Evolutionary conservation across 2,797 vertebrate genomes (phyloP).

Genomic region (Odontamblyopus lacepedii): DNA sequence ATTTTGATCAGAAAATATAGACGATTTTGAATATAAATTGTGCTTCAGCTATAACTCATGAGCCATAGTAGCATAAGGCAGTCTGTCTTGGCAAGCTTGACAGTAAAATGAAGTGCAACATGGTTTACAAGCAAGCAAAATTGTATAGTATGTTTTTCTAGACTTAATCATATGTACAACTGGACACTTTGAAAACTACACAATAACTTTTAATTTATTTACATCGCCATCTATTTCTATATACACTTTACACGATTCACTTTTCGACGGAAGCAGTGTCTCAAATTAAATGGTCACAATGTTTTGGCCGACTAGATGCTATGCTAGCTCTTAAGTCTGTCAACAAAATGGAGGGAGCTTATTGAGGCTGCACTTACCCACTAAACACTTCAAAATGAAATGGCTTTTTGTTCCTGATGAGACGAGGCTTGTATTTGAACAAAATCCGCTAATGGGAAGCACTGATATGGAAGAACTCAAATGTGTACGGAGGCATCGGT

Average conservation of each 20-base stretch:
- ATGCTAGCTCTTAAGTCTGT: not conserved
- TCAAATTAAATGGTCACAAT: not conserved
- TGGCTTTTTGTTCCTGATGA: slow-evolving; percentile 16
- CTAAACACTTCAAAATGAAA: slow-evolving; percentile 8
- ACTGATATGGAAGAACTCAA: slow-evolving; percentile 40
- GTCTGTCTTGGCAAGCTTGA: not conserved
- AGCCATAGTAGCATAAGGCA: slow-evolving; percentile 14
- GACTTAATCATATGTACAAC: slow-evolving; percentile 1
- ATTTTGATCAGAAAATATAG: not conserved
- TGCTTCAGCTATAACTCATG: slow-evolving; percentile 28
- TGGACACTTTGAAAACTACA: slow-evolving; percentile 2
- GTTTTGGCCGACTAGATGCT: not conserved
- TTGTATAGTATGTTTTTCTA: not conserved
- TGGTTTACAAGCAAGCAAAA: slow-evolving; percentile 3
- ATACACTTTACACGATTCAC: slow-evolving; percentile 3
- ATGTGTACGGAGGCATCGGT: slow-evolving; percentile 5
- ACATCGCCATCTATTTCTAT: slow-evolving; percentile 3
- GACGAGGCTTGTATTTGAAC: slow-evolving; percentile 9
- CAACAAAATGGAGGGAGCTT: not conserved
- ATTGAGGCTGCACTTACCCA: not conserved
- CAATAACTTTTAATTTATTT: slow-evolving; percentile 1
- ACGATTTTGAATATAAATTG: not conserved
- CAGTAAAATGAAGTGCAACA: not conserved
- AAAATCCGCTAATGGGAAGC: slow-evolving; percentile 35
- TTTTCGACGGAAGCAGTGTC: not conserved